phyloP scores from a whole-genome alignment of 2,888 invertebrate genomes.

The Orthonychiurus folsomi region DNA sequence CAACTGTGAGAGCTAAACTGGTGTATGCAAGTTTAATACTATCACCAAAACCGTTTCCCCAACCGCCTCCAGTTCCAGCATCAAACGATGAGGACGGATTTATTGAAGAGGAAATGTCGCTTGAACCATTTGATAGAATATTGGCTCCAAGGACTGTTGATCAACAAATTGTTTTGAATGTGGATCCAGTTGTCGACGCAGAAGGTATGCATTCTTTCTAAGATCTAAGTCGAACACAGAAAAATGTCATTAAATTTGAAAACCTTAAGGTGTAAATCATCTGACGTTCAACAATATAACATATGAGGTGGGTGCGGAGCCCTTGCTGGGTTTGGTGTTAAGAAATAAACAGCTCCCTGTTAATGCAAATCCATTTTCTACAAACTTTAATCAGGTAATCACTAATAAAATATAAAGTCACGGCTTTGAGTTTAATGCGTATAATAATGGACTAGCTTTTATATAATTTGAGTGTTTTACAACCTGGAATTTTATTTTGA shows the following conservation, averaged over 20 bases:
- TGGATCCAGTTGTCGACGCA: background rate
- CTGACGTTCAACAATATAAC: constrained; percentile 22
- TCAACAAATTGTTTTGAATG: background rate
- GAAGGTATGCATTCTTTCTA: too few species aligned
- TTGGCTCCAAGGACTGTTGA: background rate
- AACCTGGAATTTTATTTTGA: too few species aligned
- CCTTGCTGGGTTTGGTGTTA: too few species aligned
- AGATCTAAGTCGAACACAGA: too few species aligned
- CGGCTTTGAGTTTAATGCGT: too few species aligned
- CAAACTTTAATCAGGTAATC: too few species aligned
- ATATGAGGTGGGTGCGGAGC: constrained; percentile 17
- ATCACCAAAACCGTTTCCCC: too few species aligned
- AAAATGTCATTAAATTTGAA: constrained; percentile 14
- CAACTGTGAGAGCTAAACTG: background rate
- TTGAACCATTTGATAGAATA: background rate
- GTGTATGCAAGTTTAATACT: background rate
- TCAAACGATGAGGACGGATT: background rate
- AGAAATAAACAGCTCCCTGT: constrained; percentile 16
- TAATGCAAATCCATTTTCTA: constrained; percentile 11
- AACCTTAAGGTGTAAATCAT: constrained; percentile 12
- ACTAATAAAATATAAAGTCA: too few species aligned
- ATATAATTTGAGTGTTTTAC: too few species aligned
- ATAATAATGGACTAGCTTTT: too few species aligned
- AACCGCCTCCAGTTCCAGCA: background rate
- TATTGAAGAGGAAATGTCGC: background rate